Evolutionary conservation across 2,888 invertebrate species (phyloP), one percentile per base, ranked within the genome.

Genomic region (Nomada lathburiana): DNA sequence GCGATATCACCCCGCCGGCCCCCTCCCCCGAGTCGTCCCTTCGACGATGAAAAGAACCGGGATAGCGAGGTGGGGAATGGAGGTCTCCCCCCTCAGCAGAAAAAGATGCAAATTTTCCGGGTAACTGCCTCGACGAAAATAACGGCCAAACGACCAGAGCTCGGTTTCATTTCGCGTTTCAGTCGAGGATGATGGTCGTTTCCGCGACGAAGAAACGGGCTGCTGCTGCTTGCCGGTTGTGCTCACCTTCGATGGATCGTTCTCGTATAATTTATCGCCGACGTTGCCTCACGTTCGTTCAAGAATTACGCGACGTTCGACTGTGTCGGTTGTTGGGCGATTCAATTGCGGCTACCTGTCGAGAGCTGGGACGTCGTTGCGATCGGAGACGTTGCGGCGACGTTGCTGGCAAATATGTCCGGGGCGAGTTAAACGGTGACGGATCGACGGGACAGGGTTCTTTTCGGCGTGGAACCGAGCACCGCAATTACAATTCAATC

Each of bases 91-190:
- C 26, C n/a, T n/a, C 26, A n/a, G 52, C 55, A 69, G 81, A 81
- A 80, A 80, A 81, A 81, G 50, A 81, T 81, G 81, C 73, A 81
- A 81, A 81, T 80, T 81, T 79, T 70, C 69, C 65, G 73, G 53
- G 69, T 80, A 81, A 81, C 81, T 59, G 81, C 80, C 69, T 55
- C 65, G 44, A 26, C 55, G 80, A 74, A 65, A 80, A 70, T 80
- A 80, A 81, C 80, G 71, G 29, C 20, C 79, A 23, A 80, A 80
- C 73, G 81, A 74, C 42, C 80, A 11, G n/a, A 10, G 26, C 73
- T 64, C 71, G 68, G 67, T 80, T 79, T 81, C 80, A 64, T 73
- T 80, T 59, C 53, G 69, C 26, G 44, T 64, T 13, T 68, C 7
- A 11, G 7, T 18, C 57, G 13, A 13, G 52, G 42, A 60, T 47